phyloP scores from a whole-genome alignment of 2,797 vertebrate species.

The Pseudochaenichthys georgianus region DNA sequence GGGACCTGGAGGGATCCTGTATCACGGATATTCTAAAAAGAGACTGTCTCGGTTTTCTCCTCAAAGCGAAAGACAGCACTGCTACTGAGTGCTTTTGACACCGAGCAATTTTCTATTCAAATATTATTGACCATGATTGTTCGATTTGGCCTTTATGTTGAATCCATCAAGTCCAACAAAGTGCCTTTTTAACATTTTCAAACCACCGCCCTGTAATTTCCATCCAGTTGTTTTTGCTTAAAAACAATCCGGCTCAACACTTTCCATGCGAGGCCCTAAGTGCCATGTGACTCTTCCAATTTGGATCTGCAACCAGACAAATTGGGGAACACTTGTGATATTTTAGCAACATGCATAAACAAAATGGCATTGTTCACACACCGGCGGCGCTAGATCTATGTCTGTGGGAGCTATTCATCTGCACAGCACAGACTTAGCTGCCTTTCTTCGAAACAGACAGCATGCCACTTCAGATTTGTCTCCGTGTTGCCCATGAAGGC shows the following conservation, averaged over 20 bases:
- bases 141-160: constrained; percentile 38
- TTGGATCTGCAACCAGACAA: constrained; percentile 29
- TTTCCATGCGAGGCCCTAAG: constrained; percentile 28
- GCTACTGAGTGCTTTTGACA: constrained; percentile 42
- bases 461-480: constrained; percentile 64
- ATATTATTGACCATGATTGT: constrained; percentile 47
- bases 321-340: constrained; percentile 28
- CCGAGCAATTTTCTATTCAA: constrained; percentile 53
- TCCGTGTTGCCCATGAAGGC: constrained; percentile 68
- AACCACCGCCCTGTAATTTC: constrained; percentile 55
- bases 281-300: constrained; percentile 53
- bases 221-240: constrained; percentile 47
- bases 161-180: constrained; percentile 41
- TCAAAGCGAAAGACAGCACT: constrained; percentile 19
- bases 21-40: constrained; percentile 38
- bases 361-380: constrained; percentile 42
- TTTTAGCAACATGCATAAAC: constrained; percentile 20
- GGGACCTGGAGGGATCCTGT: constrained; percentile 11
- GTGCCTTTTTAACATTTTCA: constrained; percentile 46
- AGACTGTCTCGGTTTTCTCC: constrained; percentile 36
- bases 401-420: constrained; percentile 35
- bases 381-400: constrained; percentile 14
- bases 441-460: constrained; percentile 54
- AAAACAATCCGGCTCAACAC: constrained; percentile 32
- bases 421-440: constrained; percentile 25